phyloP scores from a whole-genome alignment of 2,797 vertebrate genomes.

The Cercopithecus neglectus region DNA sequence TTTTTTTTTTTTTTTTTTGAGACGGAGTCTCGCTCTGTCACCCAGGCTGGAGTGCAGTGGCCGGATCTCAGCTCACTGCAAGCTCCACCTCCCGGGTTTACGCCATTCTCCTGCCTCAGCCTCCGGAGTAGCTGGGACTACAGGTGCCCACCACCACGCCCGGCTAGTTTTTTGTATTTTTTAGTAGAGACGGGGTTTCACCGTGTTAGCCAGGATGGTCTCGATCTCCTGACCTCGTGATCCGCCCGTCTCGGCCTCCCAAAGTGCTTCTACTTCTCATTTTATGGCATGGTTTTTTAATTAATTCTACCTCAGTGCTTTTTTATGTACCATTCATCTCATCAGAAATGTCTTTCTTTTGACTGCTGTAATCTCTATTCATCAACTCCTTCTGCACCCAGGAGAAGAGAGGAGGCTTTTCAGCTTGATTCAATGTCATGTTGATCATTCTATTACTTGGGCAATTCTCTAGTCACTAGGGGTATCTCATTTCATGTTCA shows the following conservation, averaged over 20 bases:
- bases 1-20: no score
- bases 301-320: neutral
- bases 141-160: accelerated
- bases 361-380: neutral
- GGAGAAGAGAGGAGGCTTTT: neutral
- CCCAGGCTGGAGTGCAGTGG: no score
- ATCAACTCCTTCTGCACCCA: neutral
- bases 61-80: no score
- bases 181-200: no score
- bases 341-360: neutral
- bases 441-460: neutral
- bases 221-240: no score
- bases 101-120: no score
- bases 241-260: no score
- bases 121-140: no score
- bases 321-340: neutral
- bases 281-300: neutral
- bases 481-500: neutral
- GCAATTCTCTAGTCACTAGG: neutral
- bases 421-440: neutral
- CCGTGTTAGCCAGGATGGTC: no score
- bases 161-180: no score
- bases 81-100: no score
- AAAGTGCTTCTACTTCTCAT: neutral
- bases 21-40: no score